Percentiles rank a stretch among this genome's conserved stretches.
Evolutionary conservation across 2,113 vertebrate species (phyloP).

Genomic region (Lipophrys pholis): DNA sequence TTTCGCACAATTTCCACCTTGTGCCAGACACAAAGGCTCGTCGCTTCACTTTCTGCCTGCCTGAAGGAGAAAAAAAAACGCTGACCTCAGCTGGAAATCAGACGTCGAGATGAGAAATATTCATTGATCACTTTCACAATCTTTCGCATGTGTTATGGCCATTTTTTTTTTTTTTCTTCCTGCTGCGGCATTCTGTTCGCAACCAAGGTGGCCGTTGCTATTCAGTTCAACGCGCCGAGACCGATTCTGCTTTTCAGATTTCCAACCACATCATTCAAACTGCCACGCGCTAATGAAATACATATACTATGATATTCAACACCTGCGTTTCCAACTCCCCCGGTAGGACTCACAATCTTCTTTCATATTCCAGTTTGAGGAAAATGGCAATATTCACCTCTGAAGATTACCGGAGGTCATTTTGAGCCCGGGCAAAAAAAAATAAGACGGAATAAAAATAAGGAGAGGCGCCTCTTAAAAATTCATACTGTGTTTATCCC

Average conservation of each 20-base stretch:
- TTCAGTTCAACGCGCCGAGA: slow-evolving; percentile 55
- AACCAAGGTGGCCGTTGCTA: slow-evolving; percentile 36
- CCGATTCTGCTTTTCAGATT: slow-evolving; percentile 64
- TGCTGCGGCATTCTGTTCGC: slow-evolving; percentile 43
- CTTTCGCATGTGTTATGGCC: slow-evolving; percentile 16
- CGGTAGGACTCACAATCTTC: slow-evolving; percentile 50
- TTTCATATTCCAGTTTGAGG: slow-evolving; percentile 68
- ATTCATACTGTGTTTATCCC: slow-evolving; percentile 82
- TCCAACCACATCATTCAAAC: slow-evolving; percentile 64
- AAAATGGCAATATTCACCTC: slow-evolving; percentile 74
- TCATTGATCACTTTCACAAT: slow-evolving; percentile 56
- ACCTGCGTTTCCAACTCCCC: slow-evolving; percentile 68
- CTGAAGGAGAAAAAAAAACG: slow-evolving; percentile 15
- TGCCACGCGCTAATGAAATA: slow-evolving; percentile 74
- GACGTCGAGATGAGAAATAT: slow-evolving; percentile 49
- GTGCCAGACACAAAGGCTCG: slow-evolving; percentile 23
- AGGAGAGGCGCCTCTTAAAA: slow-evolving; percentile 68
- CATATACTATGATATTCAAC: slow-evolving; percentile 80
- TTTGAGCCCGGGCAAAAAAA: slow-evolving; percentile 52
- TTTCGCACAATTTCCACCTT: slow-evolving; percentile 18
- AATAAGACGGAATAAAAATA: slow-evolving; percentile 66
- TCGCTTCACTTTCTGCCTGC: slow-evolving; percentile 20
- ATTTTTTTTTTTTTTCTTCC: slow-evolving; percentile 1
- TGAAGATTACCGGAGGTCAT: slow-evolving; percentile 82
- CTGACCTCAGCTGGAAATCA: slow-evolving; percentile 57